phyloP scores from a whole-genome alignment of 2,888 invertebrate genomes.

The Pachydiplax longipennis region DNA sequence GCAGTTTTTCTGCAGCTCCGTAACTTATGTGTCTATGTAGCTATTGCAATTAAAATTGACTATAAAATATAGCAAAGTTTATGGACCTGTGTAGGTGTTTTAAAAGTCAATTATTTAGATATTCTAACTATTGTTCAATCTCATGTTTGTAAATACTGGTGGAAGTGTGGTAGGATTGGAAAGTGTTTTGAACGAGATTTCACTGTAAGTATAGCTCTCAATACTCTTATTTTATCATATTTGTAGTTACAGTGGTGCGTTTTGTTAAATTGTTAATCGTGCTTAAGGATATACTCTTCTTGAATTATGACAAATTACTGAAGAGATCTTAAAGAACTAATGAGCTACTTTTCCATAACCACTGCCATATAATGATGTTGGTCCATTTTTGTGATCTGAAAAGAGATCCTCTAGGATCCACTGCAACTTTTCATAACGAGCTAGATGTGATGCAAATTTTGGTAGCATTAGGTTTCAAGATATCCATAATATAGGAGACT shows the following conservation, averaged over 20 bases:
- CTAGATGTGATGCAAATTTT: not conserved
- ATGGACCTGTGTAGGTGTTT: not conserved
- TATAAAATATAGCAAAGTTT: not conserved
- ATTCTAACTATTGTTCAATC: not conserved
- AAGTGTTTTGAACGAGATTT: conserved; percentile 20
- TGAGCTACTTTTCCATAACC: not conserved
- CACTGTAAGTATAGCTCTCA: not conserved
- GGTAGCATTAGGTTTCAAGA: not conserved
- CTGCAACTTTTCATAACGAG: not conserved
- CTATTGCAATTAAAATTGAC: not conserved
- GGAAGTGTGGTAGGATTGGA: not conserved
- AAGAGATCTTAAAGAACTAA: not conserved
- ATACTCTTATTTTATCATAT: not conserved
- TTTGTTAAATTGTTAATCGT: not conserved
- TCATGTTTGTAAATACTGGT: not conserved
- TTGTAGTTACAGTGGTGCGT: not conserved
- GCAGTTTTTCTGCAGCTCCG: not conserved
- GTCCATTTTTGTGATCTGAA: not conserved
- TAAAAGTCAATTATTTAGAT: not conserved
- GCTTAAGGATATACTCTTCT: not conserved
- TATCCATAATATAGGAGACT: not conserved
- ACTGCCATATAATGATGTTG: conserved; percentile 20
- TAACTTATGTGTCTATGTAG: not conserved
- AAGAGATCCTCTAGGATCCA: not conserved
- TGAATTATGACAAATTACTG: not conserved